Evolutionary conservation across 2,113 vertebrate species (phyloP).

Genomic region (Malurus elegans): DNA sequence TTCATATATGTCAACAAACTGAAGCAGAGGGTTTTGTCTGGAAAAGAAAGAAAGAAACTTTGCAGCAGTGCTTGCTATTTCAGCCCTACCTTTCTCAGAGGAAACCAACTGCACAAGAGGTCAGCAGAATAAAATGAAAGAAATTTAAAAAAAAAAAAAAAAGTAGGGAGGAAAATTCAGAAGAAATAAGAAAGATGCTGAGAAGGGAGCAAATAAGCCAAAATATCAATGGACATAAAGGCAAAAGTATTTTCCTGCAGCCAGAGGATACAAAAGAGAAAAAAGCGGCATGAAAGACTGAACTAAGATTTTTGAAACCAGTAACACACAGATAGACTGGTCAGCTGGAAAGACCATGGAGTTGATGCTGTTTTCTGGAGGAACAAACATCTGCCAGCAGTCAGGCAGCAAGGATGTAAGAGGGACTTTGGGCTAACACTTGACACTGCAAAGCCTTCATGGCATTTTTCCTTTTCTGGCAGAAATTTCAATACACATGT

Average conservation of each 20-base stretch:
- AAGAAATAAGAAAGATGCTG: background rate
- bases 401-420: background rate
- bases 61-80: fast-evolving
- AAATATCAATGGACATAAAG: background rate
- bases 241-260: background rate
- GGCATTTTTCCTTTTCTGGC: background rate
- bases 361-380: background rate
- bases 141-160: background rate
- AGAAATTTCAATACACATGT: background rate
- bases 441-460: background rate
- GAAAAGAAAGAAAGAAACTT: background rate
- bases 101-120: background rate
- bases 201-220: background rate
- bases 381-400: background rate
- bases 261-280: background rate
- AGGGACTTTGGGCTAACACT: background rate
- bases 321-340: background rate
- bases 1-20: background rate
- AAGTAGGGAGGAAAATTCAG: background rate
- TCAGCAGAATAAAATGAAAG: background rate
- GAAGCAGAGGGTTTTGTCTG: background rate
- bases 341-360: background rate
- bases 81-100: background rate
- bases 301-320: background rate
- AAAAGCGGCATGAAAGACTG: background rate